phyloP scores from a whole-genome alignment of 2,888 invertebrate genomes.

The Hyles lineata region DNA sequence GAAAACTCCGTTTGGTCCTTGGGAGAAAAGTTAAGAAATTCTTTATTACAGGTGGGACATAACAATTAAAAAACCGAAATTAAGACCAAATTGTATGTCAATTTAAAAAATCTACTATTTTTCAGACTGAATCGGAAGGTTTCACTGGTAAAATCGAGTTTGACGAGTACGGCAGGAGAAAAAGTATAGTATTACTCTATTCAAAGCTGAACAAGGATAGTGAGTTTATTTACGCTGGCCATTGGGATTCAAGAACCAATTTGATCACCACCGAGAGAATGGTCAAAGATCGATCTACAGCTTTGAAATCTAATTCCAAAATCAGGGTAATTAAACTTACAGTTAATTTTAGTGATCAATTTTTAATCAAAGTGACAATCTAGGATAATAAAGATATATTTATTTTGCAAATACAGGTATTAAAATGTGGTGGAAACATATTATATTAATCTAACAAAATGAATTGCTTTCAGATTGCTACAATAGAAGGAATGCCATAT shows the following conservation, averaged over 20 bases:
- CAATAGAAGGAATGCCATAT: conserved; percentile 62
- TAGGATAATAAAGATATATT: too few species aligned
- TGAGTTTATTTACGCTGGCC: conserved; percentile 81
- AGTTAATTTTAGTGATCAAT: not conserved
- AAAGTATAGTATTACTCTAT: conserved; percentile 85
- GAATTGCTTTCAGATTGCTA: conserved; percentile 85
- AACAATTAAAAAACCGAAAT: conserved; percentile 1
- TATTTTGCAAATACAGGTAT: too few species aligned
- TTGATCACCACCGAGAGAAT: conserved; percentile 54
- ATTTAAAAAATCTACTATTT: conserved; percentile 2
- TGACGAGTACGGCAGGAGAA: conserved; percentile 87
- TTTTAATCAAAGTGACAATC: not conserved
- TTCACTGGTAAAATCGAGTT: conserved; percentile 88
- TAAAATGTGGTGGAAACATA: too few species aligned
- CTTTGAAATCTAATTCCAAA: conserved; percentile 78
- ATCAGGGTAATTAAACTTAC: conserved; percentile 81
- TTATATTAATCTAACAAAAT: too few species aligned
- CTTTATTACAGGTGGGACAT: conserved; percentile 55
- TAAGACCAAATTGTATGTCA: not conserved
- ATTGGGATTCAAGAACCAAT: conserved; percentile 80
- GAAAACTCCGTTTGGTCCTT: conserved; percentile 60
- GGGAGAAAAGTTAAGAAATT: conserved; percentile 57
- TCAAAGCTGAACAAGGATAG: conserved; percentile 79
- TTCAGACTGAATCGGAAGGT: conserved; percentile 81
- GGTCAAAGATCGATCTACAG: conserved; percentile 62